phyloP scores from a whole-genome alignment of 2,113 vertebrate genomes.

The Lontra canadensis region DNA sequence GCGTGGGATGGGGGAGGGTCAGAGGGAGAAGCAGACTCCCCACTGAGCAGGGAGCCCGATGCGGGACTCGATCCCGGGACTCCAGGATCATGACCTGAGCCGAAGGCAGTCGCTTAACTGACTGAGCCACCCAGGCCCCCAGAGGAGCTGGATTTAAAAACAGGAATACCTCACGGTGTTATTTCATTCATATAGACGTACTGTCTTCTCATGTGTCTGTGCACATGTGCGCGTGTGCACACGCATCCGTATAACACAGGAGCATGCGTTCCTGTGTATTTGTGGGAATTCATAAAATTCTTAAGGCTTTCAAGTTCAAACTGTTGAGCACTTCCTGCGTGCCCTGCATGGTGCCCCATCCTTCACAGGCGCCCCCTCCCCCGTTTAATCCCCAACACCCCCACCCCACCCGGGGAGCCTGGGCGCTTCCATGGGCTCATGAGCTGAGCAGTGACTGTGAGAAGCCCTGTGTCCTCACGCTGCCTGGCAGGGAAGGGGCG shows the following conservation, averaged over 20 bases:
- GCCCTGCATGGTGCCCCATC: fast-evolving
- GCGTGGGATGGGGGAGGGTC: no score
- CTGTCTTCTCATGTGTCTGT: not conserved
- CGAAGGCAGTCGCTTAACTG: no score
- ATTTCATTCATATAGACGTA: not conserved
- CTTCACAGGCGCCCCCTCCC: fast-evolving
- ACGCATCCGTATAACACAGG: fast-evolving
- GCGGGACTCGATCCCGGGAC: no score
- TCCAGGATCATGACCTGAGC: no score
- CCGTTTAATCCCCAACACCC: not conserved
- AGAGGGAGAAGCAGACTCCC: no score
- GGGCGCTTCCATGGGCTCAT: fast-evolving
- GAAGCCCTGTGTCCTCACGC: fast-evolving
- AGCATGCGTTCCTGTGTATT: fast-evolving
- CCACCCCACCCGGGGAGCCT: fast-evolving
- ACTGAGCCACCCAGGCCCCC: no score
- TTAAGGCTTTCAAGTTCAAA: not conserved
- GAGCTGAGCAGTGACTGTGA: not conserved
- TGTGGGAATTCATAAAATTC: not conserved
- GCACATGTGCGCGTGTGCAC: fast-evolving
- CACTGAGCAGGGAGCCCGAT: no score
- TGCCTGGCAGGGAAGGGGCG: fast-evolving
- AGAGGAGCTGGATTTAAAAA: not conserved
- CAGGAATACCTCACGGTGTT: not conserved
- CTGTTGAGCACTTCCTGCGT: fast-evolving